Evolutionary conservation across 2,113 vertebrate species (phyloP), one percentile per base, ranked within the genome.

Genomic region (Melanostigma gelatinosum): DNA sequence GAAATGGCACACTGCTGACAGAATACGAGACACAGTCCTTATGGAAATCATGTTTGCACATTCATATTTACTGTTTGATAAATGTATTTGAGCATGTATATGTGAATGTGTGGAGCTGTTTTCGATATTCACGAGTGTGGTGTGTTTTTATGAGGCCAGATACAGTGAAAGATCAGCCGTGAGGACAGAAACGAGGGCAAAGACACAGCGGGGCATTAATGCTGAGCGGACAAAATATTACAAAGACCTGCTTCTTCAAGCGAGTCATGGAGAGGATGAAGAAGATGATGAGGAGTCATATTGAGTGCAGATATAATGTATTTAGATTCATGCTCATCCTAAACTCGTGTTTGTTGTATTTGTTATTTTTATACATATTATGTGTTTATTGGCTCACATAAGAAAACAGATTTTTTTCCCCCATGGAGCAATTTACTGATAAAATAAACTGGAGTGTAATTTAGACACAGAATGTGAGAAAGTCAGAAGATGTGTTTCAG

Each of bases 71-170:
- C n/a, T 24, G 29, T 82, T 61, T 54, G 44, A 66, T 62, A 11
- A 79, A 36, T 13, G 20, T 6, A 16, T 72, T 13, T 46, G 20
- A 55, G 60, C 16, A 15, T 34, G 3, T 65, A 58, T 55, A 66
- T 75, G 64, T 70, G 46, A 74, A 77, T 60, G 12, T 18, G 27
- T 11, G 48, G 10, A 24, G 29, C 0, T 52, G 40, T 42, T 69
- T 80, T 81, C 70, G 66, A 85, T 69, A 68, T 69, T 48, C 69
- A 70, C 46, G 60, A 32, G 16, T 8, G 22, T 16, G 36, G 20
- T 55, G 4, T 55, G 32, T 42, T 68, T 9, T 32, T 24, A 27
- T 22, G 24, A 54, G 54, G 54, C 9, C 68, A 20, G 27, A 8
- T 38, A 13, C 15, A 6, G 50, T 1, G 29, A 68, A 54, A 57